Percentiles rank a stretch among this genome's conserved stretches.
These are phyloP conservation scores for Sebastiscus tertius DNA, from an alignment of 2,797 vertebrate genomes.

Conservation along the genomic window DNA sequence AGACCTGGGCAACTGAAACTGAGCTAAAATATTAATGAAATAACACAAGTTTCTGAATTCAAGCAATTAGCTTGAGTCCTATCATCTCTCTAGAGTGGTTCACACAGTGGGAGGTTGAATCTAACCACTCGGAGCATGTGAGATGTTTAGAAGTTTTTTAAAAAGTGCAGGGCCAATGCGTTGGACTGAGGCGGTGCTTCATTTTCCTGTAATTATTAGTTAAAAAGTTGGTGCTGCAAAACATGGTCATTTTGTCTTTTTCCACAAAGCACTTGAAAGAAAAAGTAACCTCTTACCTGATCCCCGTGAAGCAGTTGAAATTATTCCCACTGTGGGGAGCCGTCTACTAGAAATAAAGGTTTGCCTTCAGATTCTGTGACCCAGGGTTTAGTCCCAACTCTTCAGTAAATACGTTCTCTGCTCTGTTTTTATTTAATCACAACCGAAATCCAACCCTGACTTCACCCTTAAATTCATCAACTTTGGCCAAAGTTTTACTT, in stretches of 20 bases:
- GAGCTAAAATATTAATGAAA: conserved; percentile 79
- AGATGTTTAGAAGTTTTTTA: conserved; percentile 12
- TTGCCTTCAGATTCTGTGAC: neutral
- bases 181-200: neutral
- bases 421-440: neutral
- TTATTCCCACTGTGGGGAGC: neutral
- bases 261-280: neutral
- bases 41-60: conserved; percentile 68
- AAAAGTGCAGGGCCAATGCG: neutral
- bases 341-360: neutral
- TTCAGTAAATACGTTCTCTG: neutral
- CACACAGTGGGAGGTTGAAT: conserved; percentile 8
- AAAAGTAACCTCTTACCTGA: conserved; percentile 1
- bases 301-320: neutral
- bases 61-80: conserved; percentile 67
- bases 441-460: neutral
- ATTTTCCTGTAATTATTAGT: conserved; percentile 7
- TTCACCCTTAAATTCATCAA: neutral
- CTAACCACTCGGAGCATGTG: conserved; percentile 1
- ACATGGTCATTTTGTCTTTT: neutral
- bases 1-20: conserved; percentile 55
- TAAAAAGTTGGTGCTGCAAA: neutral
- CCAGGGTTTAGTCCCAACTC: neutral
- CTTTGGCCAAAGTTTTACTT: neutral
- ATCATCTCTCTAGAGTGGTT: conserved; percentile 36